Base-by-base conservation (phyloP, 2,888 invertebrate genomes). In the Rhorus exstirpatorius region DNA sequence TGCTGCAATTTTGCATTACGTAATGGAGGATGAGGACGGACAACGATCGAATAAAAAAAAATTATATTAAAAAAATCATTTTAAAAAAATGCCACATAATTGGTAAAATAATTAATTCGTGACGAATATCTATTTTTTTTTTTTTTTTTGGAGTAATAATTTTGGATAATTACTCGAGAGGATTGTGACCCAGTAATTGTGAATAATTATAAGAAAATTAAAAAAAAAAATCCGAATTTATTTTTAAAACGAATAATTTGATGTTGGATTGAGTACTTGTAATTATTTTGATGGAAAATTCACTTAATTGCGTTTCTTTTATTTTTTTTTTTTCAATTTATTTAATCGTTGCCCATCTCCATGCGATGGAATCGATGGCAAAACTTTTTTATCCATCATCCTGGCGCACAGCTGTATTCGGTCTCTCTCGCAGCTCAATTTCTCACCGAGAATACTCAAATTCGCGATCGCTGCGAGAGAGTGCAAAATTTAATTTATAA, bases 391-490 rank as follows among this genome's bases (percentile, higher is more conserved):
- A 41, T 63, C 31, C 63, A 63, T 74, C 63, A 31, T 53, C 31
- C 19, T 63, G 41, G n/a, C 26, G 6, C n/a, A 53, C 53, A 63
- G 19, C 44, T 21, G 53, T 75, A 31, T 65, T 58, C 67, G 75
- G 67, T 76, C 58, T 76, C 38, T 35, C 51, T 38, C 31, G 49
- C 17, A n/a, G 17, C 26, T 8, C 6, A 21, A 51, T 63, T 41
- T 63, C 41, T 41, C 51, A 35, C 17, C 17, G 35, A 26, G 44
- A 26, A 14, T 44, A 53, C 24, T 10, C 2, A 31, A 31, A 10
- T 21, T 3, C n/a, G 19, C 6, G 3, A 46, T 58, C 44, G n/a
- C 31, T n/a, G 12, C 12, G 17, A 49, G 60, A 38, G 31, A 72
- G 46, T 71, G 58, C 71, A 31, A 26, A 58, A 17, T 12, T 49